Evolutionary conservation across 2,797 vertebrate genomes (phyloP).

Genomic region (Gallinago stenura): DNA sequence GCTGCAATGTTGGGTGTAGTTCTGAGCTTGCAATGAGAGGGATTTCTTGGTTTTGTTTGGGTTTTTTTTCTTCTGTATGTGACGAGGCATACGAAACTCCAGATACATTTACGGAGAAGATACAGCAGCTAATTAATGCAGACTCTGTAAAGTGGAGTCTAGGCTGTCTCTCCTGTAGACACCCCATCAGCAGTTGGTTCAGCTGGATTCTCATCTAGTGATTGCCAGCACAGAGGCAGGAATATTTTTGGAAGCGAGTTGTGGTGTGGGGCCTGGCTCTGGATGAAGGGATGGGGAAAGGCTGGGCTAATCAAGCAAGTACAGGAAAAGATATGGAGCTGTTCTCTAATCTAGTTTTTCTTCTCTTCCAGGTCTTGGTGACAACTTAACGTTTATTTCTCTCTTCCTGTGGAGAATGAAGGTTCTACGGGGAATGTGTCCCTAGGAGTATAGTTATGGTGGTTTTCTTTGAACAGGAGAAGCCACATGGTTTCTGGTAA

Average conservation of each 20-base stretch:
- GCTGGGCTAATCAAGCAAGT: neutral
- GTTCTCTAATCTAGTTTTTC: neutral
- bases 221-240: neutral
- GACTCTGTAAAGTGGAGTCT: neutral
- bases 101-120: too few relatives aligned
- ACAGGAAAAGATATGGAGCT: neutral
- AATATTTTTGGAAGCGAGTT: neutral
- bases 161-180: neutral
- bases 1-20: neutral
- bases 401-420: neutral
- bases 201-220: neutral
- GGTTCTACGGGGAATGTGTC: neutral
- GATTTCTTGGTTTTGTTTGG: neutral
- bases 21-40: neutral
- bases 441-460: neutral
- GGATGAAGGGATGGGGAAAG: neutral
- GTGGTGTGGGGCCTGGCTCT: neutral
- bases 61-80: fast-evolving
- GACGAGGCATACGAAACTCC: fast-evolving
- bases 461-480: neutral
- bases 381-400: neutral
- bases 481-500: neutral
- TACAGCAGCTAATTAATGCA: too few relatives aligned
- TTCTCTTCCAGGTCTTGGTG: constrained; percentile 15
- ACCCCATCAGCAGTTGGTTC: neutral